Conservation (phyloP, 2,888 invertebrate genomes). For the Nipponacmea schrenckii region DNA sequence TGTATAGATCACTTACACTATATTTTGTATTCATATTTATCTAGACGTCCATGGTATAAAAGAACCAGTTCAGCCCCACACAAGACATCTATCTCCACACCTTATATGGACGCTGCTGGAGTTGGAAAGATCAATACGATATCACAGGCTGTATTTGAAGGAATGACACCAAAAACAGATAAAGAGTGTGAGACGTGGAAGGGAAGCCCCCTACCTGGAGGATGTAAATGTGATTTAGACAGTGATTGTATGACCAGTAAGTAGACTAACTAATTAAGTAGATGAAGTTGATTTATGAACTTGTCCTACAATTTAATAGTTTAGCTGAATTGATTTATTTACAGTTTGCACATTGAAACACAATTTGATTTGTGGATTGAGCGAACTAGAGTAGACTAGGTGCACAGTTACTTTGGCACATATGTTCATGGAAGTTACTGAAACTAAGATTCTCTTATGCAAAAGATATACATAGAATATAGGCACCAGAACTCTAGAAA, state of each 20-base stretch:
- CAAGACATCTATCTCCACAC: conserved; percentile 68
- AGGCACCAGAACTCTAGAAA: no score
- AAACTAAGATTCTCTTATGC: no score
- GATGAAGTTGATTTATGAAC: no score
- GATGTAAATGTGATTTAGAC: conserved; percentile 65
- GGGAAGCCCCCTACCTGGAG: conserved; percentile 62
- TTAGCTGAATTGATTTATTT: no score
- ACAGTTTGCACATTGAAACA: no score
- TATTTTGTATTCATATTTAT: conserved; percentile 2
- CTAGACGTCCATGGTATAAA: conserved; percentile 67
- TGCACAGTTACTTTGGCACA: no score
- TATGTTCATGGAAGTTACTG: no score
- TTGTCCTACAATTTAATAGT: no score
- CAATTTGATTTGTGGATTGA: no score
- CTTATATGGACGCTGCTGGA: conserved; percentile 69
- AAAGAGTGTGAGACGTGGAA: conserved; percentile 53
- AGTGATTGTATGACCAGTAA: conserved; percentile 66
- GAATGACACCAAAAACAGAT: conserved; percentile 63
- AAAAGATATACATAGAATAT: no score
- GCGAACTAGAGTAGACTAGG: no score
- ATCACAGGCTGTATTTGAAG: conserved; percentile 69
- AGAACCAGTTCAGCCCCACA: conserved; percentile 64
- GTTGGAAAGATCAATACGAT: conserved; percentile 69
- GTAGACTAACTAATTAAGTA: conserved; percentile 20
- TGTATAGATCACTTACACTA: no score